These are phyloP conservation scores for Ficedula albicollis DNA, from an alignment of 2,797 vertebrate species.

Conservation along the genomic window DNA sequence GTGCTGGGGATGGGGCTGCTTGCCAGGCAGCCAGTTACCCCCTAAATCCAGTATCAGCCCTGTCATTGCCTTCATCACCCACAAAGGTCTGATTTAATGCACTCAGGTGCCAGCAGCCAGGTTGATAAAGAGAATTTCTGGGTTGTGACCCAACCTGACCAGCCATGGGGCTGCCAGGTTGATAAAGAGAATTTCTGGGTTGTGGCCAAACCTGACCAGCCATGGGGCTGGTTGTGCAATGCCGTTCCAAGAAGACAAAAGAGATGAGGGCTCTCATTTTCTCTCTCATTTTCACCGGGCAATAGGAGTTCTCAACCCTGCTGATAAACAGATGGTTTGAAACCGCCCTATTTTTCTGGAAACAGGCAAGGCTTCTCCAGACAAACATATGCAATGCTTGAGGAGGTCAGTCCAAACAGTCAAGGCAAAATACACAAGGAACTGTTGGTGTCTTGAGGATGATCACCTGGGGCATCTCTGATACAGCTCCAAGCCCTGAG, in stretches of 20 bases:
- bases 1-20: neutral
- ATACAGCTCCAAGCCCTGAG: neutral
- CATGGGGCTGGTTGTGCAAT: neutral
- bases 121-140: neutral
- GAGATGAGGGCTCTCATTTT: neutral
- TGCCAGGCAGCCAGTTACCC: neutral
- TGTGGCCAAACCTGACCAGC: neutral
- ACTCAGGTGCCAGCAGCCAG: neutral
- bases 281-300: constrained; percentile 12
- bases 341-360: neutral
- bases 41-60: neutral
- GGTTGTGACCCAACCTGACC: neutral
- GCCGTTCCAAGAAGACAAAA: neutral
- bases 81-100: neutral
- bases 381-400: neutral
- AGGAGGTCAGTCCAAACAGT: neutral
- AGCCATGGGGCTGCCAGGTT: too few relatives aligned
- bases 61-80: neutral
- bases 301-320: neutral
- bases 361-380: neutral
- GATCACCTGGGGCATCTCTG: neutral
- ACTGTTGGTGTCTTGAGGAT: neutral
- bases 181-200: neutral
- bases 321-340: neutral
- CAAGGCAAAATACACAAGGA: neutral